These are phyloP conservation scores for Caenorhabditis macrosperma DNA, from an alignment of 2,888 invertebrate species.

Conservation along the genomic window DNA sequence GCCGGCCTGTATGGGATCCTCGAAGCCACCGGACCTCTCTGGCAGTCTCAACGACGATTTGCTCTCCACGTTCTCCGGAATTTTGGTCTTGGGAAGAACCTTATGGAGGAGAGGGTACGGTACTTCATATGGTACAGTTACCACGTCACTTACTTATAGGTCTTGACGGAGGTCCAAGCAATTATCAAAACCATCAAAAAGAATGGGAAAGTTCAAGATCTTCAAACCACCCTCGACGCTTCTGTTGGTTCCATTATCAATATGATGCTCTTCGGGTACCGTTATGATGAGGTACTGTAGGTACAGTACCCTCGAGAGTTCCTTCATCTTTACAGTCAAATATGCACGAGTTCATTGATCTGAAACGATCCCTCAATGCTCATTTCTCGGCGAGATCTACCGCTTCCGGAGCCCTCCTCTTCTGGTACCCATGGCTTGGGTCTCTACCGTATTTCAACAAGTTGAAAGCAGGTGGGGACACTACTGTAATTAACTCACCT, in stretches of 20 bases:
- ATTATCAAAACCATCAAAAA: conserved; percentile 11
- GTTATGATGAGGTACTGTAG: conserved; percentile 64
- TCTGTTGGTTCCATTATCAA: conserved; percentile 62
- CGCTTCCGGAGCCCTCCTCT: conserved; percentile 21
- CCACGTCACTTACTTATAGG: too few relatives aligned
- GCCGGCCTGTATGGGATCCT: conserved; percentile 44
- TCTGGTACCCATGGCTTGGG: conserved; percentile 40
- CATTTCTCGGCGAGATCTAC: conserved; percentile 32
- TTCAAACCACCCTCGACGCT: conserved; percentile 45
- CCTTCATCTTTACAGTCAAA: conserved; percentile 25
- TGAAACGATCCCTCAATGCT: conserved; percentile 21
- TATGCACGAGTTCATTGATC: conserved; percentile 24
- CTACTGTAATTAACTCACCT: too few relatives aligned
- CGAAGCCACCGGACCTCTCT: conserved; percentile 28
- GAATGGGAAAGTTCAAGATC: conserved; percentile 16
- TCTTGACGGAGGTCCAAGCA: conserved; percentile 17
- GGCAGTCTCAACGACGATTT: conserved; percentile 48
- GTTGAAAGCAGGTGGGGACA: too few relatives aligned
- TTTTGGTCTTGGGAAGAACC: conserved; percentile 60
- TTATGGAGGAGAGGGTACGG: conserved; percentile 62
- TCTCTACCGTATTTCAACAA: conserved; percentile 26
- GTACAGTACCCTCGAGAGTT: neutral
- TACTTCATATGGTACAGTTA: too few relatives aligned
- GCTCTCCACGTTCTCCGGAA: conserved; percentile 60
- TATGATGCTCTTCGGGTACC: conserved; percentile 58